Percentiles rank a stretch among this genome's conserved stretches.
These are phyloP conservation scores for Dermatemys mawii DNA, from an alignment of 2,113 vertebrate genomes.

Conservation along the genomic window DNA sequence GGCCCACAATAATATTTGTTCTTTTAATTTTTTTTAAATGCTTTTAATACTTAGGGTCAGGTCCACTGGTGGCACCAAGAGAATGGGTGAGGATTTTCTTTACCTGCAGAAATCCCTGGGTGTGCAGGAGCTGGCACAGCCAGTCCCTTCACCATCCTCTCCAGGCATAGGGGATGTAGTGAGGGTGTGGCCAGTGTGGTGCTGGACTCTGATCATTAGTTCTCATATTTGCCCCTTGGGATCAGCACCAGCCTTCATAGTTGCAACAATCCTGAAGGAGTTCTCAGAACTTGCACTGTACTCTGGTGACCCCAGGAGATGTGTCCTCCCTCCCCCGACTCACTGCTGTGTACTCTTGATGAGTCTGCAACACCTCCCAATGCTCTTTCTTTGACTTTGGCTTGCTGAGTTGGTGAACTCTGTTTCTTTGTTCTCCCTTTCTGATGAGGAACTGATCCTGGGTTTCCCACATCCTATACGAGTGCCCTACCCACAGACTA, in stretches of 20 bases:
- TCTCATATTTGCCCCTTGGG: not conserved
- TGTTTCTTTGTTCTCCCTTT: not conserved
- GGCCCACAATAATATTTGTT: accelerated
- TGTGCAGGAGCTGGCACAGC: no score
- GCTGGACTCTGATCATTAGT: not conserved
- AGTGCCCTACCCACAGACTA: not conserved
- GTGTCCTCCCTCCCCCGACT: no score
- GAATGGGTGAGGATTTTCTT: accelerated
- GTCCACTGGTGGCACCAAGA: accelerated
- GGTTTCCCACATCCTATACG: not conserved
- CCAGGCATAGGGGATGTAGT: not conserved
- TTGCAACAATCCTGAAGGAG: not conserved
- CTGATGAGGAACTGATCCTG: not conserved
- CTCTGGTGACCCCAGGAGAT: not conserved
- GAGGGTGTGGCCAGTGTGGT: not conserved
- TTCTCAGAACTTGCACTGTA: not conserved
- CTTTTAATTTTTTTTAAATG: not conserved
- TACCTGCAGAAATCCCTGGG: not conserved
- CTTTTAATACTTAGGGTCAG: not conserved
- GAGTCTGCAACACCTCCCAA: not conserved
- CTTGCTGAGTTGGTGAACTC: not conserved
- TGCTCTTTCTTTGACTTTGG: not conserved
- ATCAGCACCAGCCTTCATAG: not conserved
- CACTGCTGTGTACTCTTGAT: not conserved
- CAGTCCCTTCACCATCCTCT: not conserved